Conservation (phyloP, 2,888 invertebrate species). For the Phoronis australis region DNA sequence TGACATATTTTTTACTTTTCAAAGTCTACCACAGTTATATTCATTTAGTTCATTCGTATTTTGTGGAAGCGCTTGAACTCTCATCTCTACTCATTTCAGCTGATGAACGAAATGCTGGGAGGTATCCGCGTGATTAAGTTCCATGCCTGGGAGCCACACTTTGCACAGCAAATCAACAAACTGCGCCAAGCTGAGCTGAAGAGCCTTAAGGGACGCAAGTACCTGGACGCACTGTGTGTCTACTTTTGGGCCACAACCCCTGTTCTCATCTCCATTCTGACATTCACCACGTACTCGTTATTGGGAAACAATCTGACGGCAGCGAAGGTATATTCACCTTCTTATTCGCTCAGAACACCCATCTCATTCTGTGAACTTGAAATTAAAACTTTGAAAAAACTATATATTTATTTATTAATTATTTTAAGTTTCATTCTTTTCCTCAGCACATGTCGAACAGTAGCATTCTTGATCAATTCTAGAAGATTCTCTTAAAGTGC, state of each 20-base stretch:
- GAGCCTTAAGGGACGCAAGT: conserved; percentile 80
- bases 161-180: conserved; percentile 62
- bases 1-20: too few relatives aligned
- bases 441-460: too few relatives aligned
- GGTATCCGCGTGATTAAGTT: conserved; percentile 88
- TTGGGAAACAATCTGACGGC: conserved; percentile 73
- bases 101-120: conserved; percentile 78
- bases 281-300: conserved; percentile 54
- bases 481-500: too few relatives aligned
- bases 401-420: too few relatives aligned
- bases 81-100: conserved; percentile 38
- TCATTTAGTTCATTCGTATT: background rate
- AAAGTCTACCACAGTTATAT: background rate
- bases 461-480: too few relatives aligned
- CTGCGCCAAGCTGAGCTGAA: conserved; percentile 63
- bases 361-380: too few relatives aligned
- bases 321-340: conserved; percentile 62
- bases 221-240: conserved; percentile 94
- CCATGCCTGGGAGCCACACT: conserved; percentile 89
- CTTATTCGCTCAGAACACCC: too few relatives aligned
- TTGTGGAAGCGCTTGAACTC: background rate
- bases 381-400: too few relatives aligned
- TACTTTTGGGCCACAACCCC: conserved; percentile 99
- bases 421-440: too few relatives aligned
- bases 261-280: conserved; percentile 60